Conservation (phyloP, 2,888 invertebrate genomes). For the Tachina grossa region DNA sequence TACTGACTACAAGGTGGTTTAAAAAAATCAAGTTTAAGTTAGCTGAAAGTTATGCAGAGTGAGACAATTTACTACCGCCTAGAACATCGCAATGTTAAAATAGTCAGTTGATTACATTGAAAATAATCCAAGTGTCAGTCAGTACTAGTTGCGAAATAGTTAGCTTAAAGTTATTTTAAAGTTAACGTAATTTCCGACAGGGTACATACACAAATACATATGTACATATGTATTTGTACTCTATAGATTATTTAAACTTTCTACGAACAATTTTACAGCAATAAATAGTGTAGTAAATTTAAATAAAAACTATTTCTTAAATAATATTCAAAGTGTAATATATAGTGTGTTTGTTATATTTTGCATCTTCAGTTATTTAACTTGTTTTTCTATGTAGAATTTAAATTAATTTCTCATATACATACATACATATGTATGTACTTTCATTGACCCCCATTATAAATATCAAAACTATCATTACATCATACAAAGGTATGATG, state of each 20-base stretch:
- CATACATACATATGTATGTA: no score
- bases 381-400: conserved; percentile 22
- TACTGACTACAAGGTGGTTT: no score
- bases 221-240: background rate
- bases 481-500: conserved; percentile 48
- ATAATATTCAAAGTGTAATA: conserved; percentile 24
- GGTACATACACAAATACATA: background rate
- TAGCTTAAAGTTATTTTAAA: no score
- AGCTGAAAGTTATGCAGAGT: no score
- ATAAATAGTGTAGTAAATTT: conserved; percentile 42
- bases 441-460: conserved; percentile 63
- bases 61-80: no score
- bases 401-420: conserved; percentile 48
- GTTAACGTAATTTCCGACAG: no score
- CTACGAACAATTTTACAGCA: conserved; percentile 1
- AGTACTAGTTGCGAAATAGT: no score
- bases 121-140: no score
- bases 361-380: conserved; percentile 36
- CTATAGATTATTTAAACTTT: background rate
- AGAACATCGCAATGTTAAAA: no score
- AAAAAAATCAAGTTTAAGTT: no score
- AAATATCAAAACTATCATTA: conserved; percentile 37
- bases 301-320: conserved; percentile 25
- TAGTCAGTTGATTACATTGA: no score
- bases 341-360: background rate